Evolutionary conservation across 2,888 invertebrate genomes (phyloP).

Genomic region (Spatulosminthurus flaviceps): DNA sequence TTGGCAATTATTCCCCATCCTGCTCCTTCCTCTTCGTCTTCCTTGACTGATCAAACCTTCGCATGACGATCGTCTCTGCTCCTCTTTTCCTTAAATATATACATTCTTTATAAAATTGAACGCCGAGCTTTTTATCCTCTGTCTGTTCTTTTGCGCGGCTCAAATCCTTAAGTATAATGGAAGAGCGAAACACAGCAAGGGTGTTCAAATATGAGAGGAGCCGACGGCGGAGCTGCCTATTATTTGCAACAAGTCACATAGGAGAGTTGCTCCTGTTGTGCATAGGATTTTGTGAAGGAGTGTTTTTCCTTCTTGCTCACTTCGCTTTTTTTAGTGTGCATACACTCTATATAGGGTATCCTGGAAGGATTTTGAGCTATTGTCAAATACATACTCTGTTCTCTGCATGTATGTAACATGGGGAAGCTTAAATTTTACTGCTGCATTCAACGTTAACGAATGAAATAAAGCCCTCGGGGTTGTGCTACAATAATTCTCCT

Average conservation of each 20-base stretch:
- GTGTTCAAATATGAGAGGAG: background rate
- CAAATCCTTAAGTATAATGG: too few species aligned
- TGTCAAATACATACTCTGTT: too few species aligned
- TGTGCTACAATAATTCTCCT: constrained; percentile 18
- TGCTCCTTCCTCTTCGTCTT: constrained; percentile 5
- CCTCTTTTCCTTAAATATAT: background rate
- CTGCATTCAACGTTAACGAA: constrained; percentile 12
- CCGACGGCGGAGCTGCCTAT: background rate
- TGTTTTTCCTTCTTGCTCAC: too few species aligned
- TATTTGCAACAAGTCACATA: background rate
- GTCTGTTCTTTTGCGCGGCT: background rate
- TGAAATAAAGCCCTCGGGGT: constrained; percentile 11
- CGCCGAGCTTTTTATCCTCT: background rate
- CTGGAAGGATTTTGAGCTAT: too few species aligned
- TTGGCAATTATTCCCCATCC: constrained; percentile 22
- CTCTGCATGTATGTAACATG: background rate
- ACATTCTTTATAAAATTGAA: background rate
- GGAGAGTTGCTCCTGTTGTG: background rate
- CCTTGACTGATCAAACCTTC: constrained; percentile 8
- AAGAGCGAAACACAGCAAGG: too few species aligned
- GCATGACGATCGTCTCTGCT: background rate
- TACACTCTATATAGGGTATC: too few species aligned
- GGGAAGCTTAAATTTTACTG: constrained; percentile 21
- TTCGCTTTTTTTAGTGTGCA: too few species aligned
- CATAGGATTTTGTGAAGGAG: background rate